Base-by-base conservation (phyloP, 1,140 invertebrate species). In the Aleiodes sp. region DNA sequence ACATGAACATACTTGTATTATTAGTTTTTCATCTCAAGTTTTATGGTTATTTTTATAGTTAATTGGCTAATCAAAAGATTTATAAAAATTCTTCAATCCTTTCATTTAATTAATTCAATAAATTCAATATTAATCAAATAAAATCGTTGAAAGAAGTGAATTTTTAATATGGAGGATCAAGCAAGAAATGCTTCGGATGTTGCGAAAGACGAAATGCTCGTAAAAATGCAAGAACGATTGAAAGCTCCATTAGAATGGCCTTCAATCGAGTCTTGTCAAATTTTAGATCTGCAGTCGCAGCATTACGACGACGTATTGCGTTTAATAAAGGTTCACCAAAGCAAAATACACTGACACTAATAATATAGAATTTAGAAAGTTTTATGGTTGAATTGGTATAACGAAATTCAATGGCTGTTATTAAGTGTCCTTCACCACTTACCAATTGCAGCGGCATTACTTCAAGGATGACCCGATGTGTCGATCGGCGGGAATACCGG, bases 241-340 rank as follows among this genome's bases (percentile, higher is more conserved):
- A 87, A 84, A 67, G 87, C 87, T 0, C 90, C 90, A 0, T 80
- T 90, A 0, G 81, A 87, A 9, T 92, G 90, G 90, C 82, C 86
- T 9, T 78, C 88, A 12, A 75, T 86, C 1, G 77, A 80, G 41
- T 87, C 87, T 1, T 80, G 89, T 35, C 81, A 86, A 63, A 89
- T 91, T 46, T 82, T 88, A 43, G 90, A 91, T 78, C 73, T 91
- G 0, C 87, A 88, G 73, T 87, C 89, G 57, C 79, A 76, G 10
- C 80, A 87, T 59, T 90, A 88, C 69, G 85, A 90, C 1, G 87
- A 90, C 66, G 87, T 87, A 3, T 69, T 89, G 2, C 78, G 80
- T 31, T 73, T 91, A 59, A 82, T 91, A 70, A 87, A 89, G 84
- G 88, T 88, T 73, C 26, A 60, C 35, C 59, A 10, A 26, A 57